phyloP scores from a whole-genome alignment of 2,888 invertebrate species.

The Parthenolecanium corni region DNA sequence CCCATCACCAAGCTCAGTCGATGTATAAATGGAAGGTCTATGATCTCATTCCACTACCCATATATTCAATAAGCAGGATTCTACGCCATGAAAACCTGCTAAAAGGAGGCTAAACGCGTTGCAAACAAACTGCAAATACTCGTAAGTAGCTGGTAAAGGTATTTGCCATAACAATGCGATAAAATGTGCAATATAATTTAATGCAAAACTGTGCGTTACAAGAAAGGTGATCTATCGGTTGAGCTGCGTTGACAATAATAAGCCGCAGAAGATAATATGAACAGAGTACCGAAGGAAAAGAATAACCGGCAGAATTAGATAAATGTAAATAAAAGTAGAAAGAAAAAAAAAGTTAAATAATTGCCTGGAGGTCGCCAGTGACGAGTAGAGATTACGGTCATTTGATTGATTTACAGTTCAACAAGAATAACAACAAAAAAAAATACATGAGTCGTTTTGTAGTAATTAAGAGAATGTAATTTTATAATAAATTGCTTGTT shows the following conservation, averaged over 20 bases:
- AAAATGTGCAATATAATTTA: conserved; percentile 17
- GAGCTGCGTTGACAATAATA: not conserved
- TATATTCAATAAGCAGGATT: no score
- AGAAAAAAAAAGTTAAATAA: no score
- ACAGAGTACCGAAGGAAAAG: no score
- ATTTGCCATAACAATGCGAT: not conserved
- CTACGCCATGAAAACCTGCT: no score
- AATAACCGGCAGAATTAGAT: no score
- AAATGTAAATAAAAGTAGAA: no score
- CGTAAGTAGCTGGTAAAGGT: no score
- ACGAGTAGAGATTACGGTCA: not conserved
- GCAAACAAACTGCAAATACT: no score
- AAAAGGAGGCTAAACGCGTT: no score
- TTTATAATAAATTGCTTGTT: not conserved
- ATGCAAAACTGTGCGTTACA: conserved; percentile 4
- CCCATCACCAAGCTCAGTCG: no score
- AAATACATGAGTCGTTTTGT: not conserved
- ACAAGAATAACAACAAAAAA: not conserved
- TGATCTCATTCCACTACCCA: no score
- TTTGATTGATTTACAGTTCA: not conserved
- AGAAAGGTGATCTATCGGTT: conserved; percentile 16
- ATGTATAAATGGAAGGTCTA: no score
- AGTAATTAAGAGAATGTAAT: not conserved
- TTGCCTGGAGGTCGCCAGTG: conserved; percentile 2
- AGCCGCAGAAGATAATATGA: not conserved